Base-by-base conservation (phyloP, 2,888 invertebrate species). In the Phengaris arion region DNA sequence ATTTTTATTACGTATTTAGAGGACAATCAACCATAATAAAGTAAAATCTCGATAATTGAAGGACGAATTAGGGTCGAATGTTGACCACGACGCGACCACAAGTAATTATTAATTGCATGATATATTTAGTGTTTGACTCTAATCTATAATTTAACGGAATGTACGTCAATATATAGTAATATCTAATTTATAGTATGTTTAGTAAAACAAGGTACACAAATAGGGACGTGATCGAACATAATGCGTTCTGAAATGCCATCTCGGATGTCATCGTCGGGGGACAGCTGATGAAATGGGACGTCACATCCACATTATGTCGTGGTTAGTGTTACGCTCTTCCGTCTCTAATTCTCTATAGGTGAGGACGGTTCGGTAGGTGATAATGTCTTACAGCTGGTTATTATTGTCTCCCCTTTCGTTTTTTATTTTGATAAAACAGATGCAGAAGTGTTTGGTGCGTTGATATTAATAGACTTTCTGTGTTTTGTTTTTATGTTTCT, bases 271-370 rank as follows among this genome's bases (percentile, higher is more conserved):
- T 85, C 86, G 78, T 80, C 75, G 75, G 79, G 76, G 76, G 85
- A 85, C 86, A 85, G 85, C 85, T 85, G 87, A 86, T 82, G 87
- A 87, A 87, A 87, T 79, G 86, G 82, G 81, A 83, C 83, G 85
- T 87, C 86, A 83, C 81, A 81, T 83, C 86, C 85, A 84, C 86
- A 86, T 87, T 86, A 86, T 82, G 35, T 35, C 35, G 75, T 82
- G 83, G 82, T 80, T 81, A 77, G 79, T 81, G 83, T 84, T 83
- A 83, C 83, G 80, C 80, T 81, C 82, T 86, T 87, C 87, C 87
- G 86, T 82, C 82, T 82, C 22, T 22, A 22, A 22, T 22, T 22
- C 22, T 22, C 82, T 80, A 81, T 81, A 83, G 81, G 81, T 80
- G 81, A 77, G 78, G 76, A 78, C 77, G 76, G 76, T 77, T 81